Conservation (phyloP, 2,888 invertebrate genomes). For the Latheticus oryzae region DNA sequence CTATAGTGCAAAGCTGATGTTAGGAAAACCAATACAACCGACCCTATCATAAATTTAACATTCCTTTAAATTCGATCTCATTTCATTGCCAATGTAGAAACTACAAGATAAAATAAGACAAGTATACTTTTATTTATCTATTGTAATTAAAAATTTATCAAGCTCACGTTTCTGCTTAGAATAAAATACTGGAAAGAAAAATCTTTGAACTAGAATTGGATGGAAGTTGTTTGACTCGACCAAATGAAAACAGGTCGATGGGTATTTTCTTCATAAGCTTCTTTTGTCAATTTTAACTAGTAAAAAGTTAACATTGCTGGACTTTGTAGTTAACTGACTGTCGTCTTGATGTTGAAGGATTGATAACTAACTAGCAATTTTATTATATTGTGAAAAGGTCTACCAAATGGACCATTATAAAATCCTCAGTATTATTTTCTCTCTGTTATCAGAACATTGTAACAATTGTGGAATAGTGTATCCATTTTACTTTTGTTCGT, state of each 20-base stretch:
- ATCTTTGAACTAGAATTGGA: no score
- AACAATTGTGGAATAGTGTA: constrained; percentile 13
- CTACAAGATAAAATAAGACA: constrained; percentile 30
- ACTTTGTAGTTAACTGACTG: no score
- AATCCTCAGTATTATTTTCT: constrained; percentile 6
- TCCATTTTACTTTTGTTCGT: constrained; percentile 21
- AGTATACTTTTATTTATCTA: constrained; percentile 23
- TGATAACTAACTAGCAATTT: no score
- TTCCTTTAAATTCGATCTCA: constrained; percentile 31
- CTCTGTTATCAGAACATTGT: constrained; percentile 9
- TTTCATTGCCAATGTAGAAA: constrained; percentile 23
- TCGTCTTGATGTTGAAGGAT: no score
- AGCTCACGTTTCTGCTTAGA: constrained; percentile 6
- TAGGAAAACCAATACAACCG: constrained; percentile 31
- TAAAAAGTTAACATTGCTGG: no score
- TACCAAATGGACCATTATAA: constrained; percentile 3
- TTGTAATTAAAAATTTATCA: constrained; percentile 30
- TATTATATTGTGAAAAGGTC: constrained; percentile 9
- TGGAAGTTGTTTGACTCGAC: no score
- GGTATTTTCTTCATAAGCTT: no score
- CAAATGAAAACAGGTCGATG: no score
- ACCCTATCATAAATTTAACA: constrained; percentile 35
- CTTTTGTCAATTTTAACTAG: no score
- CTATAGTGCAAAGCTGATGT: constrained; percentile 9
- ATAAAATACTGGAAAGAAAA: no score